Evolutionary conservation across 2,797 vertebrate species (phyloP), one percentile per base, ranked within the genome.

Genomic region (Acrocephalus scirpaceus): DNA sequence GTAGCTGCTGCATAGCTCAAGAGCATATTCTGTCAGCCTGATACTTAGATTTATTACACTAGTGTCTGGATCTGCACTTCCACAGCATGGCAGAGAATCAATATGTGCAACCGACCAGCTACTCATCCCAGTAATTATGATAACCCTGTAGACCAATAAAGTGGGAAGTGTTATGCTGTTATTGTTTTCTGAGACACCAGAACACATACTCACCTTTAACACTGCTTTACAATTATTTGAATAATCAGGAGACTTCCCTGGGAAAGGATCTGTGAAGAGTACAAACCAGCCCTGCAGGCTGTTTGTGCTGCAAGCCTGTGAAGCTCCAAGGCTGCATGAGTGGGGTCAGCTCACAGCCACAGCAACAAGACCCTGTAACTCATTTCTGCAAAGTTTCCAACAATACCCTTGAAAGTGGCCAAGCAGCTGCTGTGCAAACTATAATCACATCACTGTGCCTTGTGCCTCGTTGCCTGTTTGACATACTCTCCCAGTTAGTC

Each of bases 21-120:
- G 91, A 97, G 82, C 40, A 51, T 66, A 74, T 74, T 95, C 67
- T 95, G 81, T 96, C 92, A 92, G 40, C 71, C 54, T 84, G 50
- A 67, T 92, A 94, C 47, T 34, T 76, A 89, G 75, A 95, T 97
- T 97, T 97, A 96, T 95, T 89, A 57, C 30, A 3, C 70, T 83
- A 51, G 30, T 95, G 70, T 80, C 91, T 93, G 76, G 54, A 81
- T 90, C 70, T 90, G 66, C 82, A 91, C 84, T 94, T 97, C 88
- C 95, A 95, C 82, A 78, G 36, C 16, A 62, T 88, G 87, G 88
- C 94, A 96, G 92, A 84, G 91, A 97, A 97, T 97, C 97, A 96
- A 96, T 96, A 96, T 7, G 54, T 83, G 89, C 96, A 96, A 95
- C 78, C 74, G 87, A 96, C 69, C 78, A 90, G 60, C 86, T 91